phyloP scores from a whole-genome alignment of 2,888 invertebrate species.

The Andrena praecox region DNA sequence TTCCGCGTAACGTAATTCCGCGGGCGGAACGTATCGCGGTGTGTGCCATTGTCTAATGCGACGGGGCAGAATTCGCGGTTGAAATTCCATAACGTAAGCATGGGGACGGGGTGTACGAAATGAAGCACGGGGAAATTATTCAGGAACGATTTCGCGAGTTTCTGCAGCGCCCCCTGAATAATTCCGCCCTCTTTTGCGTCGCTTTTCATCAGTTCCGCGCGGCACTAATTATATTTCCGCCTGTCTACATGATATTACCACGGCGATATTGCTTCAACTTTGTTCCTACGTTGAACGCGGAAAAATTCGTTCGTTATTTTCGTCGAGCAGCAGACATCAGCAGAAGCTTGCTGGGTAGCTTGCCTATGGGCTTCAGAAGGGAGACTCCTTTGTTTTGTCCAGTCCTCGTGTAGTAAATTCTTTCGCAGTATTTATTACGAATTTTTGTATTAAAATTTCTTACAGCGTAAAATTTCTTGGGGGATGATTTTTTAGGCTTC shows the following conservation, averaged over 20 bases:
- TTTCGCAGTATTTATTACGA: too few species aligned
- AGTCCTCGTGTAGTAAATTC: too few species aligned
- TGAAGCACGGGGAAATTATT: background rate
- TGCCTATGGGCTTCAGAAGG: background rate
- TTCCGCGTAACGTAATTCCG: background rate
- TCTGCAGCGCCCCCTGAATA: constrained; percentile 1
- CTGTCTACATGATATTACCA: background rate
- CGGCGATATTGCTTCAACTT: background rate
- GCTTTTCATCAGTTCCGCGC: background rate
- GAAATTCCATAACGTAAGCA: background rate
- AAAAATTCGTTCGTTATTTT: background rate
- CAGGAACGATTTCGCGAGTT: constrained; percentile 1
- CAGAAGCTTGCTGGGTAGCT: background rate
- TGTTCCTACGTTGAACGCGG: background rate
- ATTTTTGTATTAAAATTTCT: too few species aligned
- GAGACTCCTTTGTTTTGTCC: background rate
- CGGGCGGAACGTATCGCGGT: background rate
- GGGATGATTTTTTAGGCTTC: too few species aligned
- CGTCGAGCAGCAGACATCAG: background rate
- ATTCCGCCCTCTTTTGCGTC: background rate
- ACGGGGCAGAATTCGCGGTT: background rate
- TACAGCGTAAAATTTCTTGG: too few species aligned
- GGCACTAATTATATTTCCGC: background rate
- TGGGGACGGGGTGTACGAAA: background rate
- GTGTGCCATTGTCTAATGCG: background rate